Conservation (phyloP, 64 coral and sea anemone species). For the Cladopsammia gracilis region DNA sequence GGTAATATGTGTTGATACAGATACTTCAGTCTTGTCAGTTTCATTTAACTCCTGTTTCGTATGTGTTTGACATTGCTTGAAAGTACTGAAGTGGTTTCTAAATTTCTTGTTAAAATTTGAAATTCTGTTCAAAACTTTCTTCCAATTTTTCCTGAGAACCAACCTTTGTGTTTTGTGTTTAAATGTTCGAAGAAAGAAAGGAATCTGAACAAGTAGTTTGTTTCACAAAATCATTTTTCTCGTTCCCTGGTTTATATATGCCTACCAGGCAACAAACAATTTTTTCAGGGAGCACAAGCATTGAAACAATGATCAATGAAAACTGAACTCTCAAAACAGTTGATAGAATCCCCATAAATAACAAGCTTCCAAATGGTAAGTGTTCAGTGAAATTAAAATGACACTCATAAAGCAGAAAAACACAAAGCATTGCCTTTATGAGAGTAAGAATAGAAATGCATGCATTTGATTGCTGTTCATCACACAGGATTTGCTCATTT, state of each 20-base stretch:
- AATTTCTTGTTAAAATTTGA: conserved; percentile 25
- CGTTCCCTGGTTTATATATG: neutral
- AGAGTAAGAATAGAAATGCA: neutral
- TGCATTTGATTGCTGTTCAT: neutral
- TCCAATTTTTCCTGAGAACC: conserved; percentile 40
- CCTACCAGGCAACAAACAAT: conserved; percentile 30
- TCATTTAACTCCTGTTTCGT: neutral
- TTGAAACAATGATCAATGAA: conserved; percentile 18
- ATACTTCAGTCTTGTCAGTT: neutral
- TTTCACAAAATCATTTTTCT: neutral
- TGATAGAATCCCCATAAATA: neutral
- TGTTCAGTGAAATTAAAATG: conserved; percentile 1
- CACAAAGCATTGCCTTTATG: neutral
- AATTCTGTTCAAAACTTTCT: conserved; percentile 43
- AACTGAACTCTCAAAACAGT: conserved; percentile 29
- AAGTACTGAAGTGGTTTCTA: neutral
- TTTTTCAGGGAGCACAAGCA: conserved; percentile 11
- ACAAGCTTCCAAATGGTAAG: neutral
- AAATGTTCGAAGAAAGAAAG: conserved; percentile 10
- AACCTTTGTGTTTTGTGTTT: conserved; percentile 42
- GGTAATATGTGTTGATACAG: neutral
- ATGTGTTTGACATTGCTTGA: neutral
- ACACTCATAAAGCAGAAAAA: conserved; percentile 25
- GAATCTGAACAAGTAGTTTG: neutral
- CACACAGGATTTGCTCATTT: neutral